These are phyloP conservation scores for Strigops habroptila DNA, from an alignment of 2,113 vertebrate genomes.

Conservation along the genomic window DNA sequence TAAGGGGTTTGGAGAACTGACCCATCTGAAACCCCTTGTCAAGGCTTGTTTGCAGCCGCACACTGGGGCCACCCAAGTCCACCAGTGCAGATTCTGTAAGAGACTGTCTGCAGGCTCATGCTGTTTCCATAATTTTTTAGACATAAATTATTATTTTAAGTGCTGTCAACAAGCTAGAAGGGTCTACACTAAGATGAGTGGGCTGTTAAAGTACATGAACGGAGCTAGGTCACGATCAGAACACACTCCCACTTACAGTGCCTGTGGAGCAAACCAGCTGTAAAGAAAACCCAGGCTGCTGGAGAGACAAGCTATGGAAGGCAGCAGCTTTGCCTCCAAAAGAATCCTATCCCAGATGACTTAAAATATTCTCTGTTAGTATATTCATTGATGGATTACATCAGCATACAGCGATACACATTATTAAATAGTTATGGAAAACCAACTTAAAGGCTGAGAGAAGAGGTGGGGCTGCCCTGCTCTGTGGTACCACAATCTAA, in stretches of 20 bases:
- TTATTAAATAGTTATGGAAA: not conserved
- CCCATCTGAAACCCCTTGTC: not conserved
- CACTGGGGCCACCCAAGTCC: not conserved
- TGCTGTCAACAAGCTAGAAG: not conserved
- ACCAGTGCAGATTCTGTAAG: not conserved
- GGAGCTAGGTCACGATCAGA: not conserved
- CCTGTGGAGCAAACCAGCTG: not conserved
- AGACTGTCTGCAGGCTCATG: not conserved
- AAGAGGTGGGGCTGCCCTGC: not conserved
- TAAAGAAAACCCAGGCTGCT: not conserved
- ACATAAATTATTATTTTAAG: not conserved
- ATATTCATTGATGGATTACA: not conserved
- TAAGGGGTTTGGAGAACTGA: not conserved
- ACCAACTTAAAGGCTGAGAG: not conserved
- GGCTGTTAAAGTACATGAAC: not conserved
- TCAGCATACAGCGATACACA: rapidly evolving
- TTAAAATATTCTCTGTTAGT: not conserved
- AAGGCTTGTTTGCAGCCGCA: not conserved
- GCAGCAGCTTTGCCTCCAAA: not conserved
- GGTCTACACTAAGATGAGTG: not conserved
- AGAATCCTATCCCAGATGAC: not conserved
- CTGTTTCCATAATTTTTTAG: not conserved
- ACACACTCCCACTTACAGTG: not conserved
- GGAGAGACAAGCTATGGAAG: not conserved
- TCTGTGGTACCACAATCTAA: not conserved